Evolutionary conservation across 2,888 invertebrate species (phyloP).

Genomic region (Aricia artaxerxes): DNA sequence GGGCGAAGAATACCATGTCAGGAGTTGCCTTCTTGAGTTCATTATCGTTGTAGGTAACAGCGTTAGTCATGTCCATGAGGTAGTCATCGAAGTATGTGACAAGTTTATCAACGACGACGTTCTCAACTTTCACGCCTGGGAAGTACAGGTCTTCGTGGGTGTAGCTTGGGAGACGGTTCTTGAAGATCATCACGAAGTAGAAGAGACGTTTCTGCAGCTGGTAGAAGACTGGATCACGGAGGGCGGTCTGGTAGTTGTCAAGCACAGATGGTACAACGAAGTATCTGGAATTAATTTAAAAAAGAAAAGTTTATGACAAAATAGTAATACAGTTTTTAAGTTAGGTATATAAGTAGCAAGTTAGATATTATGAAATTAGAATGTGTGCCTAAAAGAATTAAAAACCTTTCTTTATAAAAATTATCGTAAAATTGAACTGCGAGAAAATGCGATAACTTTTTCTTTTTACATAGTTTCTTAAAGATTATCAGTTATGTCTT

Average conservation of each 20-base stretch:
- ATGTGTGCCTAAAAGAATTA: too few relatives aligned
- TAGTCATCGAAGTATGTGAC: conserved; percentile 86
- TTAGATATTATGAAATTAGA: too few relatives aligned
- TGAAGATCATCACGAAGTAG: conserved; percentile 80
- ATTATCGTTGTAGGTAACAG: conserved; percentile 69
- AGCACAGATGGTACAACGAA: conserved; percentile 80
- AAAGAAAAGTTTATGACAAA: background rate
- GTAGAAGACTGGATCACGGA: conserved; percentile 88
- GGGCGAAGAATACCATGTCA: conserved; percentile 75
- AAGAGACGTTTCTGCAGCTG: conserved; percentile 83
- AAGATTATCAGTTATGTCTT: background rate
- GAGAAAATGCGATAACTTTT: too few relatives aligned
- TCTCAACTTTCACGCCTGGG: conserved; percentile 83
- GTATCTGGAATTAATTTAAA: conserved; percentile 56
- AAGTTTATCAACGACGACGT: conserved; percentile 82
- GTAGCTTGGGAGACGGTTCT: conserved; percentile 81
- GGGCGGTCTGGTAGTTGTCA: conserved; percentile 82
- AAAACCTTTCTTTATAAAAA: too few relatives aligned
- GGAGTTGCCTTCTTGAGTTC: conserved; percentile 72
- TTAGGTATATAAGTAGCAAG: too few relatives aligned
- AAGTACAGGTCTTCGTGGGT: conserved; percentile 81
- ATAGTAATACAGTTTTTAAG: background rate
- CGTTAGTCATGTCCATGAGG: conserved; percentile 83
- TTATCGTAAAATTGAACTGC: too few relatives aligned
- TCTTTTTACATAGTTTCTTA: too few relatives aligned